Percentiles rank a stretch among this genome's conserved stretches.
phyloP scores from a whole-genome alignment of 2,113 vertebrate species.

The Nesoenas mayeri region DNA sequence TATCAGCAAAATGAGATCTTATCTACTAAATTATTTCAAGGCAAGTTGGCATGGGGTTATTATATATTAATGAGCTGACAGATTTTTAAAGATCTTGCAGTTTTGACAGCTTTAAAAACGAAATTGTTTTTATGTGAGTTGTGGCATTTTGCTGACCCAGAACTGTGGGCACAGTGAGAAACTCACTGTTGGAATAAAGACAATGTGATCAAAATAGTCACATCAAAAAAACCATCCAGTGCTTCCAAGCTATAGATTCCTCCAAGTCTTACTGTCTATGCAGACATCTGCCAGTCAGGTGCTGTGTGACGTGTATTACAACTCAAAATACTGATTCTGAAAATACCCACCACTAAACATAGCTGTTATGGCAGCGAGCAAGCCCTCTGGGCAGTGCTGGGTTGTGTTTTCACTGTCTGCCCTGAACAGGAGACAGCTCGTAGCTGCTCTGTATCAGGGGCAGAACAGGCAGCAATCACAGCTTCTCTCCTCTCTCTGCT shows the following conservation, averaged over 20 bases:
- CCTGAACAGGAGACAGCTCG: not conserved
- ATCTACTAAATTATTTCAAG: not conserved
- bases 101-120: constrained; percentile 5
- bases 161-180: not conserved
- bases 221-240: not conserved
- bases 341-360: constrained; percentile 38
- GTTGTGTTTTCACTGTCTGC: not conserved
- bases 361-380: not conserved
- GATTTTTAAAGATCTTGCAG: constrained; percentile 2
- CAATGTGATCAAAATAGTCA: not conserved
- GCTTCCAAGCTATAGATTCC: not conserved
- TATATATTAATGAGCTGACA: not conserved
- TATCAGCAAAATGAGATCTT: not conserved
- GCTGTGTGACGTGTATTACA: constrained; percentile 7
- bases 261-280: not conserved
- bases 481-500: not conserved
- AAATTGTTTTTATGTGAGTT: not conserved
- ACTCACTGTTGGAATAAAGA: not conserved
- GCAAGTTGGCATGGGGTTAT: not conserved
- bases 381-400: not conserved
- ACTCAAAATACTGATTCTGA: constrained; percentile 1
- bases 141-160: not conserved
- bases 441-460: not conserved
- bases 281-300: constrained; percentile 55
- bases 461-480: not conserved